Evolutionary conservation across 92 coral and sea anemone species (phyloP), one percentile per base, ranked within the genome.

Genomic region (Epizoanthus illoricatus): DNA sequence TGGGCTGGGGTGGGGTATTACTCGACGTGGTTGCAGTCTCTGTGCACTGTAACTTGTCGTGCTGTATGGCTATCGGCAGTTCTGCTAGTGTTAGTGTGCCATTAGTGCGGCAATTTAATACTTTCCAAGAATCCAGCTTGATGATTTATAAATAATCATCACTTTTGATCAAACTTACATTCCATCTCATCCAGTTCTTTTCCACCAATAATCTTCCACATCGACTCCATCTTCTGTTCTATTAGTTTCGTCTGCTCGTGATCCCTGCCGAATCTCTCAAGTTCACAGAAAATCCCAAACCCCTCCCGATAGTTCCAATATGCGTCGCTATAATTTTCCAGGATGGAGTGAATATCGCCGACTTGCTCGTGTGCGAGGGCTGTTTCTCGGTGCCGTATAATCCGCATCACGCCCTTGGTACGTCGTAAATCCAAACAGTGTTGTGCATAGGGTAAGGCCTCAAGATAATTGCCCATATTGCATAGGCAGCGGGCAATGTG

Each of bases 141-240:
- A 45, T 45, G 7, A 6, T 2, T 52, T 52, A 52, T 3, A 52
- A 52, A 52, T 7, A 45, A 6, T 0, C 9, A 10, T 52, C 7
- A 7, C 10, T 0, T 52, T 52, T 52, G 3, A 52, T 52, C 56
- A 13, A 8, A 73, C 80, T 75, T 75, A 75, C 80, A 75, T 75
- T 75, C 80, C 24, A 75, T 40, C 18, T 75, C 69, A 19, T 75
- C 80, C 40, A 75, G 8, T 18, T 47, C 47, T 57, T 75, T 66
- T 16, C 80, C 80, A 33, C 80, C 80, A 59, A 75, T 75, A 16
- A 58, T 18, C 55, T 75, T 54, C 80, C 80, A 75, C 80, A 75
- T 75, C 5, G 80, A 75, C 40, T 7, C 0, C 80, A 75, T 59
- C 55, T 75, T 75, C 8, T n/a, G 28, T n/a, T 39, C 80, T 7